Base-by-base conservation (phyloP, 2,888 invertebrate genomes). In the Mechanitis mazaeus region DNA sequence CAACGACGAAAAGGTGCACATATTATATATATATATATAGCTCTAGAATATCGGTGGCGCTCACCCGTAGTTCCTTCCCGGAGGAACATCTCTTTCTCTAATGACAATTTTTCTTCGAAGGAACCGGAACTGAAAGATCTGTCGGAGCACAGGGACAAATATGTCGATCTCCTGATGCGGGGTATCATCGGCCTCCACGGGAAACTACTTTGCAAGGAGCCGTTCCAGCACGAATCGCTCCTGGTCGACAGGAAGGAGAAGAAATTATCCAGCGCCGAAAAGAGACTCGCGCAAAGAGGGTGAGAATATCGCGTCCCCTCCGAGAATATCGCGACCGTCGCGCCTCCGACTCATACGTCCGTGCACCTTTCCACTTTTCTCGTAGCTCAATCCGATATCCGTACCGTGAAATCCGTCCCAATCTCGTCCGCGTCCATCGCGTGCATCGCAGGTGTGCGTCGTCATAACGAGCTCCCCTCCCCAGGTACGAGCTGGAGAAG, bases 201-300 rank as follows among this genome's bases (percentile, higher is more conserved):
- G 20, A 91, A 90, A 47, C 81, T 92, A 57, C 83, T 95, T 63
- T 94, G 94, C 63, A 95, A 95, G 83, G 95, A 95, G 75, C 98
- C 98, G 0, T 98, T 98, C 87, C 96, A 97, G 73, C 98, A 99
- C 77, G 98, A 99, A 82, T 97, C 98, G 9, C 89, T 98, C 59
- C 90, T 99, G 45, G 95, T 98, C 3, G 98, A 98, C 83, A 92
- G 97, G 54, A 98, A 98, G 78, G 98, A 98, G 76, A 96, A 98
- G 82, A 97, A 98, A 75, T 86, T 98, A 54, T 97, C 98, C 0
- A 95, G 95, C 77, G 96, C 96, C 38, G 98, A 98, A 80, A 98
- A 98, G 81, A 91, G 97, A 69, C 87, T 98, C 59, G 98, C 98
- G 0, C 96, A 98, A 78, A 93, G 97, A 75, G 92, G 93, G 83